Conservation (phyloP, 2,888 invertebrate species). For the Pyrrhosoma nymphula region DNA sequence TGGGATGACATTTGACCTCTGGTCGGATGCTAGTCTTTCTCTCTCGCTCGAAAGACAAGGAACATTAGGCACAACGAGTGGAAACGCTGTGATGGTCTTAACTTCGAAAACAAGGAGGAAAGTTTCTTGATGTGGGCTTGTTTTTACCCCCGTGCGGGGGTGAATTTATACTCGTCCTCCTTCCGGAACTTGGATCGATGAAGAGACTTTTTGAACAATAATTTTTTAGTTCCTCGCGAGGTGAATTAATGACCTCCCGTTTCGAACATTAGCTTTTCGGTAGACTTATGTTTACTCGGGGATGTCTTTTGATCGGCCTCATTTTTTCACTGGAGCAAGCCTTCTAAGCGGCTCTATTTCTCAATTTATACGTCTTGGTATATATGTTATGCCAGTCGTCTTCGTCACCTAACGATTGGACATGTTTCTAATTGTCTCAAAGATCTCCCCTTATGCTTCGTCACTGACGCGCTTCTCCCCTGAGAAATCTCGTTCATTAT, state of each 20-base stretch:
- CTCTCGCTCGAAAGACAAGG: neutral
- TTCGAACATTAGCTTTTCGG: neutral
- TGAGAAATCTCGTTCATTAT: neutral
- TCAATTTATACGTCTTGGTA: neutral
- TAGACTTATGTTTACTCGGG: neutral
- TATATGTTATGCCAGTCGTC: neutral
- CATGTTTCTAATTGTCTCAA: neutral
- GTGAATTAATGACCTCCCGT: neutral
- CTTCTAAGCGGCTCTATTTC: neutral
- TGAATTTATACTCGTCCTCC: neutral
- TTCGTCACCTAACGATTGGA: neutral
- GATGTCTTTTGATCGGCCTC: neutral
- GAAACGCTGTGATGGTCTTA: conserved; percentile 7
- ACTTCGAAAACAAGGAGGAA: conserved; percentile 28
- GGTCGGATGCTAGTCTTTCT: neutral
- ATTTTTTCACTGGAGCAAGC: neutral
- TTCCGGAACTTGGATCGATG: neutral
- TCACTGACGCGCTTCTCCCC: neutral
- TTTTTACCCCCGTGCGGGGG: neutral
- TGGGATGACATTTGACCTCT: neutral
- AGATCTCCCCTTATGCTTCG: neutral
- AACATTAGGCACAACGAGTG: neutral
- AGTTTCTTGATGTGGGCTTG: neutral
- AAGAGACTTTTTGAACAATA: neutral
- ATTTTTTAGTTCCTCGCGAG: conserved; percentile 30